phyloP scores from a whole-genome alignment of 1,140 invertebrate genomes.

The Geopemphigus sp. region DNA sequence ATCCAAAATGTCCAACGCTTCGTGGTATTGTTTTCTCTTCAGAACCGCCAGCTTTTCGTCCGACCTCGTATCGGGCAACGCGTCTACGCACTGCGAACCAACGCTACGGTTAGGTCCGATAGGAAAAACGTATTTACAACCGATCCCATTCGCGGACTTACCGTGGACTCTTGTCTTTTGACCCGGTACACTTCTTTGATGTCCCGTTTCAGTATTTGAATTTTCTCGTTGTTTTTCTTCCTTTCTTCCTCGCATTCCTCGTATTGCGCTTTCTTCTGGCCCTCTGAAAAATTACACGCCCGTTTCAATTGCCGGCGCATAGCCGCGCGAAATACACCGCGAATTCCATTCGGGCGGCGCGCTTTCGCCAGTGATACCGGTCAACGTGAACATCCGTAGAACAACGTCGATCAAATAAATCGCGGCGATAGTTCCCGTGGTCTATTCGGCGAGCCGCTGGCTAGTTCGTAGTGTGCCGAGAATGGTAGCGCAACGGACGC shows the following conservation, averaged over 20 bases:
- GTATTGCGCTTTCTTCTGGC: constrained; percentile 75
- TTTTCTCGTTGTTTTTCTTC: constrained; percentile 68
- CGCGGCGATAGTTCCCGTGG: too few species aligned
- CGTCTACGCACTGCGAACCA: constrained; percentile 34
- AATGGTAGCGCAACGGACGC: not conserved
- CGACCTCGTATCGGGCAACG: constrained; percentile 11
- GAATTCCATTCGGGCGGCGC: too few species aligned
- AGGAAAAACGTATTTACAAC: too few species aligned
- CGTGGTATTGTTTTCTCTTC: constrained; percentile 58
- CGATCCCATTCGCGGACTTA: constrained; percentile 53
- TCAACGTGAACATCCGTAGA: too few species aligned
- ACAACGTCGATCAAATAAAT: too few species aligned
- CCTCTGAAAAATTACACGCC: constrained; percentile 61
- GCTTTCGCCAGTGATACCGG: too few species aligned
- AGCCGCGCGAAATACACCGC: not conserved
- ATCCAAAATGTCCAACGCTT: constrained; percentile 65
- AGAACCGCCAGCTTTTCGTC: not conserved
- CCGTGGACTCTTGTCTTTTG: constrained; percentile 62
- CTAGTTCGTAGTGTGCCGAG: not conserved
- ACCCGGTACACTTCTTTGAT: constrained; percentile 64
- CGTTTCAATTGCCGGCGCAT: not conserved
- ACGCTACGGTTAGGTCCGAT: too few species aligned
- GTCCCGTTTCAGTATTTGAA: constrained; percentile 70
- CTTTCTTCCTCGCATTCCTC: constrained; percentile 75
- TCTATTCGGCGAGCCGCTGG: not conserved